Percentiles rank a stretch among this genome's conserved stretches.
These are phyloP conservation scores for Bembecia ichneumoniformis DNA, from an alignment of 2,888 invertebrate species.

Conservation along the genomic window DNA sequence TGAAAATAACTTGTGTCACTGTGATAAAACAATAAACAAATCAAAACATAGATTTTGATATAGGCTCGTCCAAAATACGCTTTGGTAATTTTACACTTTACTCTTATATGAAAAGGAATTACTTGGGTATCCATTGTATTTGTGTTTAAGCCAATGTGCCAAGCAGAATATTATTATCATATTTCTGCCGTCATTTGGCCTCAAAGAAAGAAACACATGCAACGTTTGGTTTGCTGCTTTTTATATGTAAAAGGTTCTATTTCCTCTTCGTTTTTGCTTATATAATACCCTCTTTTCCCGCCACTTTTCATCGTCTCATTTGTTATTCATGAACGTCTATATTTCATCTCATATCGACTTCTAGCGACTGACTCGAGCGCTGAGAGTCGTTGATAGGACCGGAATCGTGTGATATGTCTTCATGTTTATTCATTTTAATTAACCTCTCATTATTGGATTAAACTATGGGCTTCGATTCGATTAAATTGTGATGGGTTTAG, in stretches of 20 bases:
- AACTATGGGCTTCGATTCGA: too few relatives aligned
- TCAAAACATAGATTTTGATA: too few relatives aligned
- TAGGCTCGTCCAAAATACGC: too few relatives aligned
- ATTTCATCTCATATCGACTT: constrained; percentile 36
- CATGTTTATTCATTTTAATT: too few relatives aligned
- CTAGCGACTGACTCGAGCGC: constrained; percentile 14
- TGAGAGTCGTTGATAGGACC: background rate
- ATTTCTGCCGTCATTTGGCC: background rate
- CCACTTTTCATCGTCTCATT: constrained; percentile 43
- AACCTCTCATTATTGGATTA: too few relatives aligned
- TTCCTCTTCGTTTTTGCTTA: constrained; percentile 21
- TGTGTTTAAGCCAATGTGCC: background rate
- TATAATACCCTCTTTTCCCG: constrained; percentile 25
- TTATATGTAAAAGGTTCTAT: constrained; percentile 15
- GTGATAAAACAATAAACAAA: too few relatives aligned
- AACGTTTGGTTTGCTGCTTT: constrained; percentile 11
- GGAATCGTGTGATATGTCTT: too few relatives aligned
- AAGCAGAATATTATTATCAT: background rate
- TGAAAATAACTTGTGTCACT: too few relatives aligned
- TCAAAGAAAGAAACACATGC: constrained; percentile 3
- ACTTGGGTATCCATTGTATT: too few relatives aligned
- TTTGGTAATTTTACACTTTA: too few relatives aligned
- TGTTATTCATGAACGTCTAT: constrained; percentile 48
- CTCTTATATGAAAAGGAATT: too few relatives aligned
- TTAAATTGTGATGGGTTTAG: too few relatives aligned